Evolutionary conservation across 2,797 vertebrate genomes (phyloP), one percentile per base, ranked within the genome.

Genomic region (Melanotaenia trifasciata): DNA sequence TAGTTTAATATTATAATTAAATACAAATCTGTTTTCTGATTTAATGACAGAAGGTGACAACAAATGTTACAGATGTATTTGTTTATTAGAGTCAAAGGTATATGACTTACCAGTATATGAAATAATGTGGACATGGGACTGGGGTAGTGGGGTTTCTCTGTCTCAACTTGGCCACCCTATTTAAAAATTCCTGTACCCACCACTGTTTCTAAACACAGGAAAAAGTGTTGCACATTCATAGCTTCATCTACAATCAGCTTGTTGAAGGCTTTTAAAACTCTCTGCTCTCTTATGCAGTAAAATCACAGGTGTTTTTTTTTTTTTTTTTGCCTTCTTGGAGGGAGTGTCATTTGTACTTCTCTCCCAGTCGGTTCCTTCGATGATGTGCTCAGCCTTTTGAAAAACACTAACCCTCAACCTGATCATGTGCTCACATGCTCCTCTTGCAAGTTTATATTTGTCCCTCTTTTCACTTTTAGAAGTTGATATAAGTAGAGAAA

Each of bases 401-500:
- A 93, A 91, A 92, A 86, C 86, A 83, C 74, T 88, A 87, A 86
- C 84, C 83, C 79, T 78, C 74, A 83, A 91, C 88, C 72, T 3
- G 78, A 87, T 94, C 86, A 13, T 90, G 90, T 94, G 90, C 92
- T 85, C 83, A 90, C 91, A 94, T 11, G 93, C 90, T 86, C 76
- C 85, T 78, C 78, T 84, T 90, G 83, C 91, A 92, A 90, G 91
- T 93, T 93, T 92, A 92, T 90, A 93, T 93, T 90, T 87, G 84
- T 90, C 79, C 77, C 80, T 74, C 89, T 90, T 93, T 91, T 88
- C 83, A 86, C 84, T 90, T 91, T 91, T 86, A 81, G 80, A 65
- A 88, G 86, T 91, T 89, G 85, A 92, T 90, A 92, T 90, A 87
- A 91, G 85, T 85, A 64, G 70, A 50, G 69, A 63, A 74, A 77